These are phyloP conservation scores for Mormyrus hasselquistii DNA, from an alignment of 2,797 vertebrate genomes.

Conservation along the genomic window DNA sequence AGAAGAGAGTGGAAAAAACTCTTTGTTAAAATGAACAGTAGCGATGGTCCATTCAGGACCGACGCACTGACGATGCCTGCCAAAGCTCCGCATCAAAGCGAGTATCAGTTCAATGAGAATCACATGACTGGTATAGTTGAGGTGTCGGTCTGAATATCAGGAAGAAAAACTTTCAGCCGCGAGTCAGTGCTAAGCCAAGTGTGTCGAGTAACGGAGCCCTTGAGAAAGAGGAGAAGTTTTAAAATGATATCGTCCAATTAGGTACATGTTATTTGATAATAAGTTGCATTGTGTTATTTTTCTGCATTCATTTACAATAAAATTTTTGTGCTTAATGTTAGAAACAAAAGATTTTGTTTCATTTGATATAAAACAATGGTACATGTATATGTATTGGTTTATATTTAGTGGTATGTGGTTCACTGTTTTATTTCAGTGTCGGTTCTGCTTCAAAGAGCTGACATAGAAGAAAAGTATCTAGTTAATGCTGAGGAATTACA, in stretches of 20 bases:
- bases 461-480: background rate
- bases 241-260: background rate
- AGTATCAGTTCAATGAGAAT: background rate
- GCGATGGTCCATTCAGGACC: background rate
- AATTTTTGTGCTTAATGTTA: background rate
- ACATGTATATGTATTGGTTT: background rate
- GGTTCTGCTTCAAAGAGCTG: background rate
- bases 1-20: background rate
- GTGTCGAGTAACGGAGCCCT: background rate
- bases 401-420: background rate
- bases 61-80: background rate
- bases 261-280: background rate
- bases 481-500: background rate
- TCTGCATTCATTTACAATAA: background rate
- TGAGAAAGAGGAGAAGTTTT: background rate
- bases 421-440: background rate
- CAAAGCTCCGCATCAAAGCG: background rate
- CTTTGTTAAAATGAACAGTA: background rate
- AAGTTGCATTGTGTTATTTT: background rate
- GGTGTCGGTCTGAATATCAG: background rate
- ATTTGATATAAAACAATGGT: background rate
- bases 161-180: background rate
- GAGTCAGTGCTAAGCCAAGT: background rate
- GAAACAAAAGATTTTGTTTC: background rate
- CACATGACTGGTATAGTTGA: background rate